These are phyloP conservation scores for Cephus pygmeus DNA, from an alignment of 2,888 invertebrate species.

Conservation along the genomic window DNA sequence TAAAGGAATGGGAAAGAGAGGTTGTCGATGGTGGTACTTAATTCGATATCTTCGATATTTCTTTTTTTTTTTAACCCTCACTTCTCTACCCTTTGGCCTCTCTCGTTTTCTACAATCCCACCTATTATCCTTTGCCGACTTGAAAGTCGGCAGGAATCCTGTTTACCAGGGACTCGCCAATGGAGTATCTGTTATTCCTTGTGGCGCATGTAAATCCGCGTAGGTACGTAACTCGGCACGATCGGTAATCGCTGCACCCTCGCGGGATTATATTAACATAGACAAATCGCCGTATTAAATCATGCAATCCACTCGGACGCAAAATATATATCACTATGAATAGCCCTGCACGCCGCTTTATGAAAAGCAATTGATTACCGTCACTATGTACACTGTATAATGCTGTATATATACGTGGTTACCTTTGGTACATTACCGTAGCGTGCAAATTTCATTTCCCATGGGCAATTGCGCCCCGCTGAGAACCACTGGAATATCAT, in stretches of 20 bases:
- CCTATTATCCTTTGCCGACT: neutral
- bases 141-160: neutral
- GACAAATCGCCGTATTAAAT: neutral
- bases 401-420: neutral
- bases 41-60: neutral
- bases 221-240: neutral
- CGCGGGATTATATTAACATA: neutral
- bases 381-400: neutral
- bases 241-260: neutral
- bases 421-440: neutral
- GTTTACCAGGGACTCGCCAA: neutral
- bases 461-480: neutral
- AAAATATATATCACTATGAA: neutral
- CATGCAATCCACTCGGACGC: neutral
- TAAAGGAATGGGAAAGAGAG: neutral
- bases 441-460: neutral
- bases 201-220: neutral
- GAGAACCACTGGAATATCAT: slow-evolving; percentile 24
- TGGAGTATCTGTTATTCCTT: neutral
- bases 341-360: neutral
- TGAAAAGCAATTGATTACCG: neutral
- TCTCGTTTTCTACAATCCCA: neutral
- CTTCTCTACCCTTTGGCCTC: neutral
- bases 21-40: neutral
- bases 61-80: neutral